Evolutionary conservation across 2,888 invertebrate genomes (phyloP).

Genomic region (Luperina nickerlii): DNA sequence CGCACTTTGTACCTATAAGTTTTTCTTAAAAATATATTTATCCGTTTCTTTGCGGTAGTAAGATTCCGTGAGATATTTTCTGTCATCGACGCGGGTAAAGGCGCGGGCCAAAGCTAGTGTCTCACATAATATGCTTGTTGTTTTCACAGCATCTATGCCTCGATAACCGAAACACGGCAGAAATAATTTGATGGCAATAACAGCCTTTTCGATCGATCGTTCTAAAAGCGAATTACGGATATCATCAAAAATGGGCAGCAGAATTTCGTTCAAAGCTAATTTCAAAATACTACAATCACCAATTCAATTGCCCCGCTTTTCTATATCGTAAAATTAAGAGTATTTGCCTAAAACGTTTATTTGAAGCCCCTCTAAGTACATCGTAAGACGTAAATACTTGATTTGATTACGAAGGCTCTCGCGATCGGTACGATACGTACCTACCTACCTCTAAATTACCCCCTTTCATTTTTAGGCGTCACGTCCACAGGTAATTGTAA

Average conservation of each 20-base stretch:
- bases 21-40: too few relatives aligned
- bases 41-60: too few relatives aligned
- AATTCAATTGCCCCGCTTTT: constrained; percentile 4
- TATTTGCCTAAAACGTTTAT: constrained; percentile 31
- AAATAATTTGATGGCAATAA: background rate
- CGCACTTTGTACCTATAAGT: too few relatives aligned
- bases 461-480: constrained; percentile 15
- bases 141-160: background rate
- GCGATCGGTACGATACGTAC: constrained; percentile 16
- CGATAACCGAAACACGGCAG: background rate
- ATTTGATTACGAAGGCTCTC: constrained; percentile 41
- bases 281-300: constrained; percentile 18
- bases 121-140: background rate
- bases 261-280: constrained; percentile 3
- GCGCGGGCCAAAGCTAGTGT: background rate
- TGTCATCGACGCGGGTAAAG: background rate
- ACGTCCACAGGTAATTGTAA: constrained; percentile 31
- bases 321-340: constrained; percentile 19
- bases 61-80: too few relatives aligned
- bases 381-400: constrained; percentile 34
- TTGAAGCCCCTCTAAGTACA: constrained; percentile 21
- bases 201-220: background rate
- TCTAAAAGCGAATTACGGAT: background rate
- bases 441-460: background rate
- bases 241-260: background rate